Percentiles rank a stretch among this genome's conserved stretches.
Conservation (phyloP, 2,113 vertebrate species). For the Entomyzon cyanotis region DNA sequence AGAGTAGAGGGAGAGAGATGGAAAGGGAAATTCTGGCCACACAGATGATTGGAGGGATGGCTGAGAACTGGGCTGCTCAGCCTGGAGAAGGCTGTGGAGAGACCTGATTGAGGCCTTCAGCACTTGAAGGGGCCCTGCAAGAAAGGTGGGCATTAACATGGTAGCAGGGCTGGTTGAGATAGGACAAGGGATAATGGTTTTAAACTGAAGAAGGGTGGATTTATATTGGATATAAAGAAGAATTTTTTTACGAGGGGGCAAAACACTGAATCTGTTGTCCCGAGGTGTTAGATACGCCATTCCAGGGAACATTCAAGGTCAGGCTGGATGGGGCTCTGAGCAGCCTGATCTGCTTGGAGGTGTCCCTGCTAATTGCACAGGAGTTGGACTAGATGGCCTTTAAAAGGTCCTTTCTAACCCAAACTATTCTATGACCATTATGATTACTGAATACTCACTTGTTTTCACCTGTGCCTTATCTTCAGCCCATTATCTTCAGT, state of each 20-base stretch:
- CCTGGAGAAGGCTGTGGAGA: background rate
- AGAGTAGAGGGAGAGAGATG: background rate
- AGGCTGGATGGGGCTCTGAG: background rate
- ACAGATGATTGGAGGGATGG: background rate
- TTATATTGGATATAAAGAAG: background rate
- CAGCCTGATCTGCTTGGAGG: background rate
- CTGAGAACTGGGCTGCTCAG: background rate
- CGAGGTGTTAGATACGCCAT: background rate
- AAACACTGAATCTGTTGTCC: background rate
- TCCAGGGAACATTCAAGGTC: background rate
- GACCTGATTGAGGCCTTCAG: background rate
- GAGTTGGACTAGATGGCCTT: background rate
- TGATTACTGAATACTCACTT: background rate
- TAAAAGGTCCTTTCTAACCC: background rate
- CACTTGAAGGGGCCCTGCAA: background rate
- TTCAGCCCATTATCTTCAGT: background rate
- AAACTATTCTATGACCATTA: background rate
- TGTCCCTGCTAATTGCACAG: background rate
- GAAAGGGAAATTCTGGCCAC: background rate
- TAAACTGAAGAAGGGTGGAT: background rate
- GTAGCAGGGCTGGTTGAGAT: background rate
- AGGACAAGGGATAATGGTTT: background rate
- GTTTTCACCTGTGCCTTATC: background rate
- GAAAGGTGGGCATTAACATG: background rate
- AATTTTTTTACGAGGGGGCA: background rate